phyloP scores from a whole-genome alignment of 2,113 vertebrate species.

The Sebastes fasciatus region DNA sequence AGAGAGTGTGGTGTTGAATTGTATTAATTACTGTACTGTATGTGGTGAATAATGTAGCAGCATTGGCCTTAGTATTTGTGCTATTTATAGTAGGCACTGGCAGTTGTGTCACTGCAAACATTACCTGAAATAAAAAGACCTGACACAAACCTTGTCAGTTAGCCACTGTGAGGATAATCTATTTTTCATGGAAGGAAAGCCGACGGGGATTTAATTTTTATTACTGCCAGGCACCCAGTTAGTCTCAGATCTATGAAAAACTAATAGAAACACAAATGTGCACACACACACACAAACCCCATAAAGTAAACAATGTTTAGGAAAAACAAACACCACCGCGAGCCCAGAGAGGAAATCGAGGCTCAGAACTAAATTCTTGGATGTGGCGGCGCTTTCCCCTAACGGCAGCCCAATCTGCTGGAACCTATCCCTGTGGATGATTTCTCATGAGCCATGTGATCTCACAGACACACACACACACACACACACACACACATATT shows the following conservation, averaged over 20 bases:
- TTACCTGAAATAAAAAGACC: slow-evolving; percentile 53
- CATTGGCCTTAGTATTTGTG: slow-evolving; percentile 3
- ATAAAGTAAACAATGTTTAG: slow-evolving; percentile 78
- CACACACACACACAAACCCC: slow-evolving; percentile 23
- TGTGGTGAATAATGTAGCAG: slow-evolving; percentile 11
- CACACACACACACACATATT: slow-evolving; percentile 19
- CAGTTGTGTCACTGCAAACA: slow-evolving; percentile 41
- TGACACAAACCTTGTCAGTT: slow-evolving; percentile 48
- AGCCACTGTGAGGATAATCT: slow-evolving; percentile 55
- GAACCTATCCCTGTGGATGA: slow-evolving; percentile 73
- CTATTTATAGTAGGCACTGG: slow-evolving; percentile 31
- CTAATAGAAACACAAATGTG: slow-evolving; percentile 60
- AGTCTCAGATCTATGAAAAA: slow-evolving; percentile 66
- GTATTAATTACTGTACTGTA: slow-evolving; percentile 12
- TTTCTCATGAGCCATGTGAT: slow-evolving; percentile 70
- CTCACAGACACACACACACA: background rate
- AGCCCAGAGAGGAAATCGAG: slow-evolving; percentile 69
- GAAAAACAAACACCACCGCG: slow-evolving; percentile 76
- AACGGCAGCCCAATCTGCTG: slow-evolving; percentile 73
- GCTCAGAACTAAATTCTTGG: slow-evolving; percentile 77
- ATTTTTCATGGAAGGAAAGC: slow-evolving; percentile 71
- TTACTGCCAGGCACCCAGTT: slow-evolving; percentile 66
- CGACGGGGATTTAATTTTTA: slow-evolving; percentile 74
- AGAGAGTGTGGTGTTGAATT: background rate
- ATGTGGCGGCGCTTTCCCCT: slow-evolving; percentile 71